Conservation (phyloP, 2,113 vertebrate genomes). For the Sinocyclocheilus grahami region DNA sequence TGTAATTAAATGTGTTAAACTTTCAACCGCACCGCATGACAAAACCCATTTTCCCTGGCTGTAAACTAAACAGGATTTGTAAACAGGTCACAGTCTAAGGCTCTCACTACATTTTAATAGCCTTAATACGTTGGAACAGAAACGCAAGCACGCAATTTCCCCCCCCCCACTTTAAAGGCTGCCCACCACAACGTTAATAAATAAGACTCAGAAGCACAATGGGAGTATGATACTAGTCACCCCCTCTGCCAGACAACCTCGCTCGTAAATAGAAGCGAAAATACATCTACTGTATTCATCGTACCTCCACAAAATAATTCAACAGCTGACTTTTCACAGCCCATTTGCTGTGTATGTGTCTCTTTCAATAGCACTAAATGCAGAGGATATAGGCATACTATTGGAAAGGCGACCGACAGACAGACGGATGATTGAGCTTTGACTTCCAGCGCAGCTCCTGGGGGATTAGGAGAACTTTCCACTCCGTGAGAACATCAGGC, state of each 20-base stretch:
- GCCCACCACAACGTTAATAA: slow-evolving; percentile 31
- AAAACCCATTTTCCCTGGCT: slow-evolving; percentile 36
- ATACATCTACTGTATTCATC: background rate
- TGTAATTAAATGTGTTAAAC: slow-evolving; percentile 39
- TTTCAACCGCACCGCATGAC: slow-evolving; percentile 36
- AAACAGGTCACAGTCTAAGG: slow-evolving; percentile 46
- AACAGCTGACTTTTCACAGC: slow-evolving; percentile 4
- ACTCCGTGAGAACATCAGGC: slow-evolving; percentile 21
- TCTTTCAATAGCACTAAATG: slow-evolving; percentile 18
- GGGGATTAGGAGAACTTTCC: slow-evolving; percentile 42
- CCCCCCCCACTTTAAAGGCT: slow-evolving; percentile 21
- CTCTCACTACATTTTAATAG: slow-evolving; percentile 27
- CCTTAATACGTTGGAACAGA: slow-evolving; percentile 30
- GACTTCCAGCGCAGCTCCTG: slow-evolving; percentile 11
- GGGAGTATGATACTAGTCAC: slow-evolving; percentile 3
- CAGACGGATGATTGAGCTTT: slow-evolving; percentile 22
- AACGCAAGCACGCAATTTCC: background rate
- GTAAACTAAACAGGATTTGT: slow-evolving; percentile 43
- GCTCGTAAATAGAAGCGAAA: background rate
- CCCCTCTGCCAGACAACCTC: slow-evolving; percentile 15
- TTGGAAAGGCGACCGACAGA: background rate
- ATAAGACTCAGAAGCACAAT: slow-evolving; percentile 8
- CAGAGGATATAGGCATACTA: background rate
- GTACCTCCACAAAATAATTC: background rate
- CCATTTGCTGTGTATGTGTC: background rate